Conservation (phyloP, 2,113 vertebrate species). For the Scophthalmus maximus region DNA sequence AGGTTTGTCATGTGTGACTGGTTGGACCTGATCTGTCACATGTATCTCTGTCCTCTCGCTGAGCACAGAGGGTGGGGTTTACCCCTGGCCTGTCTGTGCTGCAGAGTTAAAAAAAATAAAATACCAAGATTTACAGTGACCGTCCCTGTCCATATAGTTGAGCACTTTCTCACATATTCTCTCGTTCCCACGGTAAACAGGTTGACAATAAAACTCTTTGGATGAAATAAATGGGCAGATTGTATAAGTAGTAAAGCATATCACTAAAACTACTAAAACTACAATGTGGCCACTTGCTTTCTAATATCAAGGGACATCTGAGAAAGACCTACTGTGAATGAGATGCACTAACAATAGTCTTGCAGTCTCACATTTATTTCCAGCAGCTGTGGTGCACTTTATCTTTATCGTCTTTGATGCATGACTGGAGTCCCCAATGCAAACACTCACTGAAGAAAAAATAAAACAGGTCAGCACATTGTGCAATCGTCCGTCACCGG, state of each 20-base stretch:
- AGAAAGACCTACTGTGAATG: neutral
- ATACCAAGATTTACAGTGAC: slow-evolving; percentile 48
- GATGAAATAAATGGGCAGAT: neutral
- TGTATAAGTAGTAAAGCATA: neutral
- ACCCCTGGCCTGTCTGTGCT: slow-evolving; percentile 67
- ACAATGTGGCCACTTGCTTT: neutral
- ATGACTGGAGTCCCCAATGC: slow-evolving; percentile 54
- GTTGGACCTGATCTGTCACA: slow-evolving; percentile 85
- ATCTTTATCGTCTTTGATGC: slow-evolving; percentile 59
- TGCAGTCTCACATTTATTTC: slow-evolving; percentile 34
- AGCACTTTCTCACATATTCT: neutral
- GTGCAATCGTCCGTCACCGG: slow-evolving; percentile 68
- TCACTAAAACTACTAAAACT: neutral
- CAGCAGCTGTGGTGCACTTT: slow-evolving; percentile 45
- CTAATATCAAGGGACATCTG: neutral
- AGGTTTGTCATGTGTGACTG: slow-evolving; percentile 82
- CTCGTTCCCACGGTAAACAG: neutral
- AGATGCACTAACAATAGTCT: slow-evolving; percentile 16
- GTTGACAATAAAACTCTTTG: neutral
- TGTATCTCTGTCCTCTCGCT: slow-evolving; percentile 78
- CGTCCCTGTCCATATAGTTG: slow-evolving; percentile 16
- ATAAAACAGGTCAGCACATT: slow-evolving; percentile 73
- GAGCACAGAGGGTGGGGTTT: slow-evolving; percentile 81
- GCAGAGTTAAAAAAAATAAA: slow-evolving; percentile 37
- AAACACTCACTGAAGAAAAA: slow-evolving; percentile 54